These are phyloP conservation scores for Oxyscelio sp. DNA, from an alignment of 2,888 invertebrate genomes.

Conservation along the genomic window DNA sequence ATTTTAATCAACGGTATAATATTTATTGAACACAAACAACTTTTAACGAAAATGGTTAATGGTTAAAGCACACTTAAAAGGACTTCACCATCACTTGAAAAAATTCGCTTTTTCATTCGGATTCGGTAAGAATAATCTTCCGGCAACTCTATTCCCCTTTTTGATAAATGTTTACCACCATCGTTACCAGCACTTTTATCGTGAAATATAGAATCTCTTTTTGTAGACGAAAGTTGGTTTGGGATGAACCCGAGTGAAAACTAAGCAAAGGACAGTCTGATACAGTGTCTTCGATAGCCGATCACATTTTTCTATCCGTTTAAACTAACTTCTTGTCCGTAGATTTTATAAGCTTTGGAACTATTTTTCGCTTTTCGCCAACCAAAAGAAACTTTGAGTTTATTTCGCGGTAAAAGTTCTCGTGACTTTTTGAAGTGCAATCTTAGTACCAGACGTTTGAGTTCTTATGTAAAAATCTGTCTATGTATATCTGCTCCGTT, in stretches of 20 bases:
- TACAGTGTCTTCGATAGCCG: constrained; percentile 58
- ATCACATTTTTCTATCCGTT: constrained; percentile 54
- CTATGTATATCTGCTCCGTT: constrained; percentile 67
- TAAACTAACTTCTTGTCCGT: constrained; percentile 43
- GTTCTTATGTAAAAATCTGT: constrained; percentile 71
- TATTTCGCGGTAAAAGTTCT: constrained; percentile 51
- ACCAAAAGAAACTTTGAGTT: constrained; percentile 32
- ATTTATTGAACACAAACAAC: constrained; percentile 4
- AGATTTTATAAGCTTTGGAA: constrained; percentile 62
- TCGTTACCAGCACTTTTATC: constrained; percentile 45
- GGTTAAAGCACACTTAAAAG: neutral
- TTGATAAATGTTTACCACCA: constrained; percentile 55
- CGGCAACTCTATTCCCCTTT: constrained; percentile 25
- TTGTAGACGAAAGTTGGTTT: constrained; percentile 51
- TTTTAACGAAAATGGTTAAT: neutral
- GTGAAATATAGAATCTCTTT: constrained; percentile 45
- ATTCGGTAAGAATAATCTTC: constrained; percentile 1
- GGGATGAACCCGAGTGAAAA: constrained; percentile 23
- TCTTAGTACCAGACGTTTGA: constrained; percentile 36
- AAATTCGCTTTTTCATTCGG: constrained; percentile 47
- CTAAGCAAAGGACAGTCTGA: constrained; percentile 56
- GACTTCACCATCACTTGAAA: neutral
- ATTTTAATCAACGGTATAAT: neutral
- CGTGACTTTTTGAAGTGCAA: constrained; percentile 52
- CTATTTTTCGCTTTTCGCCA: constrained; percentile 53